Conservation (phyloP, 2,888 invertebrate species). For the Clanis bilineata region DNA sequence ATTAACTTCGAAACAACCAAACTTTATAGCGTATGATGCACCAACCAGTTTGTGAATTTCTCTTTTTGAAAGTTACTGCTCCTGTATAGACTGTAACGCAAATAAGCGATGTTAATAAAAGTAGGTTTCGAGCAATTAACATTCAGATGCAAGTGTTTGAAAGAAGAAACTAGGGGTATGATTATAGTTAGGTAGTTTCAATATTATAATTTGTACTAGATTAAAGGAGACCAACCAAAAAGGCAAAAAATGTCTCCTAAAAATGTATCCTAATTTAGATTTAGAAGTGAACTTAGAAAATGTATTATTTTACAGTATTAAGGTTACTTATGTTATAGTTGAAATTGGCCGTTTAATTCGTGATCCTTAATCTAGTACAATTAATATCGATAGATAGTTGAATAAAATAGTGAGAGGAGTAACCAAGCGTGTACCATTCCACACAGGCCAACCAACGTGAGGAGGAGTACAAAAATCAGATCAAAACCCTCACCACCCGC, state of each 20-base stretch:
- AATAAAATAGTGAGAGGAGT: slow-evolving; percentile 31
- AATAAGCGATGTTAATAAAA: not conserved
- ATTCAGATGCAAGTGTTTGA: not conserved
- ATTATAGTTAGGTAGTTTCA: no score
- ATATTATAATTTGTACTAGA: no score
- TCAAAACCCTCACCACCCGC: slow-evolving; percentile 98
- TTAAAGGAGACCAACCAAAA: no score
- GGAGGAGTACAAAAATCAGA: slow-evolving; percentile 99
- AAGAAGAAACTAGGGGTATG: not conserved
- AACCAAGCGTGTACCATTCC: slow-evolving; percentile 55
- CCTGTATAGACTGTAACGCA: slow-evolving; percentile 12
- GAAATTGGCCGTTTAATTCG: no score
- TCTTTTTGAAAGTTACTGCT: slow-evolving; percentile 8
- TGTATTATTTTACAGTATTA: no score
- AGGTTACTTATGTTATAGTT: no score
- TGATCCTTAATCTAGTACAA: no score
- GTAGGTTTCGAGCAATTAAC: not conserved
- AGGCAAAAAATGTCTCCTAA: no score
- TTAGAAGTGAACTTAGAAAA: no score
- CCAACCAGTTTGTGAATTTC: slow-evolving; percentile 52
- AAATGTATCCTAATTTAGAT: no score
- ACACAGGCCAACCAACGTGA: slow-evolving; percentile 98
- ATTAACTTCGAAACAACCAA: not conserved
- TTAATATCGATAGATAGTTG: not conserved
- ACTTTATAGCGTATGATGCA: slow-evolving; percentile 55